Conservation (phyloP, 2,797 vertebrate species). For the Eulemur rubriventer region DNA sequence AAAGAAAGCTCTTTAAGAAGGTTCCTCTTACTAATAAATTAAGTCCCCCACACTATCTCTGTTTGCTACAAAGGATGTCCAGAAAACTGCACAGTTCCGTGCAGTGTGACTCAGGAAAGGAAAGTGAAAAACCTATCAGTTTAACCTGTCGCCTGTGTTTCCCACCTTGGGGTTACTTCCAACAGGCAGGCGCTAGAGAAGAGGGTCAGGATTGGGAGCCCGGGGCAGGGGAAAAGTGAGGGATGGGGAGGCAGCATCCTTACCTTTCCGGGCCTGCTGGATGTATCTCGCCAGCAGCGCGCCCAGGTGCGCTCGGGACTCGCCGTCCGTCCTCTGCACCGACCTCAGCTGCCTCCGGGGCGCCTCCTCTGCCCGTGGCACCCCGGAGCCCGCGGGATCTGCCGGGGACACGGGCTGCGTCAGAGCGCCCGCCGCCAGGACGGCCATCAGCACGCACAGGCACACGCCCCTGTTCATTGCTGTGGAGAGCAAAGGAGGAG, state of each 20-base stretch:
- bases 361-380: conserved; percentile 83
- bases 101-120: background rate
- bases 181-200: no score
- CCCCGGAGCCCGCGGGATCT: conserved; percentile 75
- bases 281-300: conserved; percentile 94
- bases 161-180: background rate
- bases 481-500: conserved; percentile 53
- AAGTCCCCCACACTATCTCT: background rate
- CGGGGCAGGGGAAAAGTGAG: background rate
- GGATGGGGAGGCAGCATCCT: background rate
- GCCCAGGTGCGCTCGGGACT: conserved; percentile 90
- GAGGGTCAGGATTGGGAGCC: background rate
- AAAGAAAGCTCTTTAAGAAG: background rate
- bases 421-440: conserved; percentile 89
- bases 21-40: background rate
- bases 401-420: conserved; percentile 87
- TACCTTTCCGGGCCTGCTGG: conserved; percentile 93
- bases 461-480: conserved; percentile 88
- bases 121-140: background rate
- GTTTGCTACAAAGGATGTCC: background rate
- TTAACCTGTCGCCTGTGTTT: background rate
- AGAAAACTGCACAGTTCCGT: fast-evolving
- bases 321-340: conserved; percentile 81
- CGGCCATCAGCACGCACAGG: conserved; percentile 91
- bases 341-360: conserved; percentile 84